phyloP scores from a whole-genome alignment of 53 echinoderm and acorn worm species.

The Antedon mediterranea region DNA sequence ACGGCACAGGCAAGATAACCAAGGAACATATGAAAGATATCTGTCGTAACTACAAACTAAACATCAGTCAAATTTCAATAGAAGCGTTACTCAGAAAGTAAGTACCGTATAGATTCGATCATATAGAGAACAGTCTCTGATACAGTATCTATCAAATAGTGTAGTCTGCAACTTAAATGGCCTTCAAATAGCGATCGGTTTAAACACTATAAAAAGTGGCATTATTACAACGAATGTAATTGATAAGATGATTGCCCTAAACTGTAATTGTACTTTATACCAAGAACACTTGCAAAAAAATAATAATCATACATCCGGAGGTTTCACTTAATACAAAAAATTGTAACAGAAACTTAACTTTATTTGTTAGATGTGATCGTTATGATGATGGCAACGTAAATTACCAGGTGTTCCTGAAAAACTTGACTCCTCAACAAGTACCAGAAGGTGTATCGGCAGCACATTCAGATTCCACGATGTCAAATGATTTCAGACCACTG shows the following conservation, averaged over 20 bases:
- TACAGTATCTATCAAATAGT: too few species aligned
- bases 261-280: too few species aligned
- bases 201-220: too few species aligned
- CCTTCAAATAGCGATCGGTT: too few species aligned
- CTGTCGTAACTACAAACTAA: slow-evolving; percentile 60
- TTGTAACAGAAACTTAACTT: too few species aligned
- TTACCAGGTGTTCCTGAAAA: slow-evolving; percentile 65
- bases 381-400: slow-evolving; percentile 56
- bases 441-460: slow-evolving; percentile 61
- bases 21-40: slow-evolving; percentile 40
- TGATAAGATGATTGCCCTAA: too few species aligned
- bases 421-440: slow-evolving; percentile 58
- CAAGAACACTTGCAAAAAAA: too few species aligned
- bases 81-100: slow-evolving; percentile 66
- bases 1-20: slow-evolving; percentile 52
- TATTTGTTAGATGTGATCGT: slow-evolving; percentile 53
- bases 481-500: slow-evolving; percentile 72
- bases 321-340: too few species aligned
- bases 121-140: background rate
- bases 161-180: too few species aligned
- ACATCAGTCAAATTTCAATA: slow-evolving; percentile 45
- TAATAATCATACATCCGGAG: too few species aligned
- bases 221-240: too few species aligned
- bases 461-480: slow-evolving; percentile 75
- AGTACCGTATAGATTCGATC: background rate